These are phyloP conservation scores for Cairina moschata DNA, from an alignment of 2,113 vertebrate genomes.

Conservation along the genomic window DNA sequence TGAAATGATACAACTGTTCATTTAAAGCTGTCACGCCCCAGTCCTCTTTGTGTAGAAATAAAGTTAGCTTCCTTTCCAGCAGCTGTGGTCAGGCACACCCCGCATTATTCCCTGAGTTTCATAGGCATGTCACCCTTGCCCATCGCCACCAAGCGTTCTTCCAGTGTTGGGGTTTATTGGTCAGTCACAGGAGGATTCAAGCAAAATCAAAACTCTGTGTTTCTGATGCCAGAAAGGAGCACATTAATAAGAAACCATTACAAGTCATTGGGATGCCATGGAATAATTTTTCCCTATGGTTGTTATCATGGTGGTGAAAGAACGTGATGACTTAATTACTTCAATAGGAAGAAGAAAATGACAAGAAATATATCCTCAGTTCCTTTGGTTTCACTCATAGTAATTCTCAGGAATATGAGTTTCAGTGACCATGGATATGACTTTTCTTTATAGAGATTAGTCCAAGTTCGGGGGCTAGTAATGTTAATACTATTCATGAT, in stretches of 20 bases:
- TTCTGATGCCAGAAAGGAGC: not conserved
- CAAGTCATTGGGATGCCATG: not conserved
- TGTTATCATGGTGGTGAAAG: not conserved
- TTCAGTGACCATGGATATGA: not conserved
- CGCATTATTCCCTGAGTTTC: not conserved
- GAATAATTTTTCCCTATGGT: not conserved
- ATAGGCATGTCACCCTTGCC: not conserved
- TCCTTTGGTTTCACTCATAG: not conserved
- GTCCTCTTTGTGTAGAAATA: not conserved
- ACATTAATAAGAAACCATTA: not conserved
- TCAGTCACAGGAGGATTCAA: not conserved
- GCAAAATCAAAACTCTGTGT: not conserved
- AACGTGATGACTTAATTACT: not conserved
- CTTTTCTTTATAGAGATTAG: not conserved
- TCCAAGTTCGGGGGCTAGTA: not conserved
- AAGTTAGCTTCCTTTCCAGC: not conserved
- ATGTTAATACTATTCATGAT: not conserved
- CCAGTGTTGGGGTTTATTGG: not conserved
- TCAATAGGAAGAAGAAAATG: not conserved
- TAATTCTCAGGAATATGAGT: not conserved
- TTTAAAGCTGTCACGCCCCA: not conserved
- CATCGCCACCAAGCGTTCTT: not conserved
- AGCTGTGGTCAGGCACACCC: not conserved
- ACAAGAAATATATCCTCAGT: not conserved
- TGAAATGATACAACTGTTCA: not conserved